A percentile compares a stretch with the other conserved stretches of the same genome.
These are phyloP conservation scores for Nezara viridula DNA, from an alignment of 2,888 invertebrate species.

Conservation along the genomic window DNA sequence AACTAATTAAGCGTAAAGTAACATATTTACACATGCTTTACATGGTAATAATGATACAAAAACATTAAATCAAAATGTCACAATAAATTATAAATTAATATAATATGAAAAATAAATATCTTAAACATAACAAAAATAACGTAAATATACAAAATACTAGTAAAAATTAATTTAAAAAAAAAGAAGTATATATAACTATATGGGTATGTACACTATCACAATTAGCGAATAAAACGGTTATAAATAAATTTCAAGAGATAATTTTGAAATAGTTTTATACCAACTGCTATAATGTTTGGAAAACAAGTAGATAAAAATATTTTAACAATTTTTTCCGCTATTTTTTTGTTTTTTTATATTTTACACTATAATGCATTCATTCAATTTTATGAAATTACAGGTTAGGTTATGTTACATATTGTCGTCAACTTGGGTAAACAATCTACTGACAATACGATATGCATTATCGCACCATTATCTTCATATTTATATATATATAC, in stretches of 20 bases:
- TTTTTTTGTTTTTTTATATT: background rate
- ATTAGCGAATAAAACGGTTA: background rate
- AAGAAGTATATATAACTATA: background rate
- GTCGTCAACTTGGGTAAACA: conserved; percentile 20
- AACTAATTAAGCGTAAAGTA: conserved; percentile 5
- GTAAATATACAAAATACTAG: conserved; percentile 4
- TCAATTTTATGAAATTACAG: background rate
- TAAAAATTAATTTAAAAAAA: background rate
- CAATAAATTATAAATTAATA: conserved; percentile 15
- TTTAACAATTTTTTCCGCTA: background rate
- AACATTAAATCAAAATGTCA: background rate
- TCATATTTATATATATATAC: conserved; percentile 39
- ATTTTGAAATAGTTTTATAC: background rate
- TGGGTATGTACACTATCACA: conserved; percentile 21
- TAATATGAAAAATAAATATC: conserved; percentile 48
- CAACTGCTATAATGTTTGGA: background rate
- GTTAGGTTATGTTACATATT: too few relatives aligned
- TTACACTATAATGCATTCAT: conserved; percentile 27
- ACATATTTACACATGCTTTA: background rate
- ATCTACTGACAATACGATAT: conserved; percentile 54
- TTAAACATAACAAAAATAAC: conserved; percentile 55
- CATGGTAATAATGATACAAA: background rate
- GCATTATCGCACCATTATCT: background rate
- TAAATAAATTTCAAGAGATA: conserved; percentile 1
- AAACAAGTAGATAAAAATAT: conserved; percentile 30